Conservation (phyloP, 2,888 invertebrate species). For the Oscheius sp. region DNA sequence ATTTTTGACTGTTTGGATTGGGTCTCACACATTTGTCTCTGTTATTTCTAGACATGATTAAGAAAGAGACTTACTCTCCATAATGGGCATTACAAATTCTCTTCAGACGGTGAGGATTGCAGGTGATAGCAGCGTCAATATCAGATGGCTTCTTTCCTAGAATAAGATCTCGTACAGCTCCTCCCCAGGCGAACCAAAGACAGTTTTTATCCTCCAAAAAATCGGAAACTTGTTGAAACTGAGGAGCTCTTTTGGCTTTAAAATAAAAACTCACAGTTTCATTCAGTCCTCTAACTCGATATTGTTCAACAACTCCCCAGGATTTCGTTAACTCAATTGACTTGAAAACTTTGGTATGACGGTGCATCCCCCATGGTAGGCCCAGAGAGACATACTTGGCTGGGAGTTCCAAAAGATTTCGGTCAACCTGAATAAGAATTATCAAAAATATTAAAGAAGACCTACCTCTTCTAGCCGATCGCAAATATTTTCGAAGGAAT, state of each 20-base stretch:
- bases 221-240: constrained; percentile 1
- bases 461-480: background rate
- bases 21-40: constrained; percentile 9
- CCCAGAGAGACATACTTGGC: background rate
- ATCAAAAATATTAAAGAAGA: background rate
- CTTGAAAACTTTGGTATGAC: background rate
- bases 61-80: background rate
- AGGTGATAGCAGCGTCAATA: constrained; percentile 13
- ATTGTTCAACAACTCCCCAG: background rate
- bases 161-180: background rate
- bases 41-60: too few relatives aligned
- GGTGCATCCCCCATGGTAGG: background rate
- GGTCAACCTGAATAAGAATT: background rate
- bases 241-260: background rate
- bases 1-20: background rate
- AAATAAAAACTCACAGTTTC: constrained; percentile 7
- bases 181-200: constrained; percentile 12
- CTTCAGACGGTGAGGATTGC: constrained; percentile 14
- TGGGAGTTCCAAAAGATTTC: background rate
- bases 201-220: background rate
- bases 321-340: background rate
- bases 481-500: background rate
- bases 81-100: constrained; percentile 4
- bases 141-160: constrained; percentile 1
- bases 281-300: constrained; percentile 3